A percentile compares a stretch with the other conserved stretches of the same genome.
These are phyloP conservation scores for Brachyopa scutellaris DNA, from an alignment of 2,888 invertebrate species.

Conservation along the genomic window DNA sequence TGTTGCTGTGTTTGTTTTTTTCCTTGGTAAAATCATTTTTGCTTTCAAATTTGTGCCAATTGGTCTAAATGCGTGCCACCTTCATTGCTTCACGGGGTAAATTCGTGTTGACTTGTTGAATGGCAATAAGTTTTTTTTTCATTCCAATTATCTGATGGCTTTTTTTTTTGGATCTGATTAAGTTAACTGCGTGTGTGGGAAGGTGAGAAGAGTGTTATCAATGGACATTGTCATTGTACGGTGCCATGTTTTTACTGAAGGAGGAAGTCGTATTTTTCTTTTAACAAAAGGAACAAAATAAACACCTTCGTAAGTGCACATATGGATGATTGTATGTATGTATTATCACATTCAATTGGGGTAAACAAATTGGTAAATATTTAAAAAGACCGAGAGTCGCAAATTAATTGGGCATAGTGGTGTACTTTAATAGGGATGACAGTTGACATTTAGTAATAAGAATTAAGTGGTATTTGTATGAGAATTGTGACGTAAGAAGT, in stretches of 20 bases:
- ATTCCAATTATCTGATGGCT: not conserved
- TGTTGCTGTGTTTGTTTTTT: not conserved
- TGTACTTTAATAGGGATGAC: too few relatives aligned
- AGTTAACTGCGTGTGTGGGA: not conserved
- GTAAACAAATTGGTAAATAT: too few relatives aligned
- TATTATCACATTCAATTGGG: too few relatives aligned
- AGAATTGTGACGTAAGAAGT: too few relatives aligned
- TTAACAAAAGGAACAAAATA: too few relatives aligned
- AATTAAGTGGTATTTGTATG: too few relatives aligned
- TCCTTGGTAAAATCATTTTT: not conserved
- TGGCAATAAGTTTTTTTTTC: conserved; percentile 21
- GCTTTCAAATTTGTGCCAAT: conserved; percentile 53
- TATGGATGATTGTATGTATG: too few relatives aligned
- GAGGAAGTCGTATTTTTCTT: too few relatives aligned
- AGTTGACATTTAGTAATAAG: too few relatives aligned
- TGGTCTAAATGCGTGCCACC: conserved; percentile 43
- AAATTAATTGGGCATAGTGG: too few relatives aligned
- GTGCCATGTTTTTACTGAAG: conserved; percentile 4
- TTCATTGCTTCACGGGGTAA: conserved; percentile 41
- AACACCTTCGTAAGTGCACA: too few relatives aligned
- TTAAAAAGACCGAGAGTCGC: too few relatives aligned
- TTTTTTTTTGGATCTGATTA: conserved; percentile 7
- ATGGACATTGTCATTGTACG: not conserved
- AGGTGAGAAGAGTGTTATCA: not conserved
- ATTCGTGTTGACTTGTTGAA: conserved; percentile 35